phyloP scores from a whole-genome alignment of 1,140 invertebrate species.

The Rhagoletis pomonella region DNA sequence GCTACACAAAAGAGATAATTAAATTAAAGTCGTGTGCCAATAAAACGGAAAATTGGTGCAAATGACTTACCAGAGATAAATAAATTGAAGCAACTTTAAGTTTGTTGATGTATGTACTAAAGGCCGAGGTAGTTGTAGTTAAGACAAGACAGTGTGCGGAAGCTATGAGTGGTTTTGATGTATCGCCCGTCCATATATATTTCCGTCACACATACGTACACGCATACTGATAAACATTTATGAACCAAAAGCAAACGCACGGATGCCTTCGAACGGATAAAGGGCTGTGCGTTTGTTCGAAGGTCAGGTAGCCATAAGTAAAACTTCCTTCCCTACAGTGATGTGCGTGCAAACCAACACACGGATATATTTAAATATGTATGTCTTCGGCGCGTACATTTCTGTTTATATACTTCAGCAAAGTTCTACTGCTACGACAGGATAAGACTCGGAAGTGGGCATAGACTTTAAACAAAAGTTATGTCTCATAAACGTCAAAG shows the following conservation, averaged over 20 bases:
- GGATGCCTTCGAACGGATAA: neutral
- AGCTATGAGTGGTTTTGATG: neutral
- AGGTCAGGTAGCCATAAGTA: neutral
- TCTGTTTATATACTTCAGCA: neutral
- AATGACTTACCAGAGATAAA: neutral
- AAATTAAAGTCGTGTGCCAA: slow-evolving; percentile 19
- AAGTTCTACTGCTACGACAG: neutral
- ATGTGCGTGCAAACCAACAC: too few species aligned
- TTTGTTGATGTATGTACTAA: neutral
- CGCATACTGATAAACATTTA: neutral
- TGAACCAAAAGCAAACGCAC: neutral
- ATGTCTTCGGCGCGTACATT: neutral
- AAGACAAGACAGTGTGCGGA: neutral
- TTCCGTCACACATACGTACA: neutral
- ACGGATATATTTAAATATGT: neutral
- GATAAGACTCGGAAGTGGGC: neutral
- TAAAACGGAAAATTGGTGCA: slow-evolving; percentile 16
- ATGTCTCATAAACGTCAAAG: slow-evolving; percentile 11
- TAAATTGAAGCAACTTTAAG: neutral
- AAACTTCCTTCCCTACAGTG: neutral
- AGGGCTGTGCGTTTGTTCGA: neutral
- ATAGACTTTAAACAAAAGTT: slow-evolving; percentile 23
- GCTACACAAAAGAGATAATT: neutral
- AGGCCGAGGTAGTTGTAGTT: neutral
- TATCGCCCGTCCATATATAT: neutral